Evolutionary conservation across 37 sponge, comb jelly and placozoan genomes (phyloP).

Genomic region (Axinella damicornis): DNA sequence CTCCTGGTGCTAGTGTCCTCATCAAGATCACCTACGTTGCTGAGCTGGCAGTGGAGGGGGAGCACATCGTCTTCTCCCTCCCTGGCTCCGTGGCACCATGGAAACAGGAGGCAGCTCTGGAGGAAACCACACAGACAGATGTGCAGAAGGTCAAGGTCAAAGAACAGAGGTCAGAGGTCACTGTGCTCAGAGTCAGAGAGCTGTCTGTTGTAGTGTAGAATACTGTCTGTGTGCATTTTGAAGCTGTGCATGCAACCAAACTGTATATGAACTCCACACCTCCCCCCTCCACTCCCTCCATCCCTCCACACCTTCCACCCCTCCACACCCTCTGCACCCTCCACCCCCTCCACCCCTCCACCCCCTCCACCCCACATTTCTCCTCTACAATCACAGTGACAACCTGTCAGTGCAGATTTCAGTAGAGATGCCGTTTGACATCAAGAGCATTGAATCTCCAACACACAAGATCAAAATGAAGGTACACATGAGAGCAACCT

Average conservation of each 20-base stretch:
- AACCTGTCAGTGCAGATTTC: slow-evolving; percentile 71
- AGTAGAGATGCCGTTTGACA: slow-evolving; percentile 97
- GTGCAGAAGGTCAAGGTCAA: slow-evolving; percentile 88
- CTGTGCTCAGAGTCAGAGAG: no score
- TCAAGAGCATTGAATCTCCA: slow-evolving; percentile 81
- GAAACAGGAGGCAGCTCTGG: slow-evolving; percentile 87
- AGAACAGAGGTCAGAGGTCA: slow-evolving; percentile 60
- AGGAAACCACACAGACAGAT: slow-evolving; percentile 84
- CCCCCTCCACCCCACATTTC: slow-evolving; percentile 3
- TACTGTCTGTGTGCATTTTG: no score
- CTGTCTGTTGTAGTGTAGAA: no score
- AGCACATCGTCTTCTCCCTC: slow-evolving; percentile 87
- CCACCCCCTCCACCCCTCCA: background rate
- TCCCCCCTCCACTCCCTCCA: background rate
- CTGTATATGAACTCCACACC: background rate
- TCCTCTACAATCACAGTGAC: slow-evolving; percentile 10
- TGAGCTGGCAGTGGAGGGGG: slow-evolving; percentile 93
- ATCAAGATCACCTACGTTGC: slow-evolving; percentile 99
- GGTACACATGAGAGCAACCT: slow-evolving; percentile 25
- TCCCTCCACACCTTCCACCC: slow-evolving; percentile 9
- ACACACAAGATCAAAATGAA: slow-evolving; percentile 92
- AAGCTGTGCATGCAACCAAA: no score
- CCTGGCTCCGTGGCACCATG: slow-evolving; percentile 96
- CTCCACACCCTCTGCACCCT: background rate
- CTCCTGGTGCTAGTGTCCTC: slow-evolving; percentile 94